Evolutionary conservation across 2,888 invertebrate genomes (phyloP).

Genomic region (Punctoribates punctum): DNA sequence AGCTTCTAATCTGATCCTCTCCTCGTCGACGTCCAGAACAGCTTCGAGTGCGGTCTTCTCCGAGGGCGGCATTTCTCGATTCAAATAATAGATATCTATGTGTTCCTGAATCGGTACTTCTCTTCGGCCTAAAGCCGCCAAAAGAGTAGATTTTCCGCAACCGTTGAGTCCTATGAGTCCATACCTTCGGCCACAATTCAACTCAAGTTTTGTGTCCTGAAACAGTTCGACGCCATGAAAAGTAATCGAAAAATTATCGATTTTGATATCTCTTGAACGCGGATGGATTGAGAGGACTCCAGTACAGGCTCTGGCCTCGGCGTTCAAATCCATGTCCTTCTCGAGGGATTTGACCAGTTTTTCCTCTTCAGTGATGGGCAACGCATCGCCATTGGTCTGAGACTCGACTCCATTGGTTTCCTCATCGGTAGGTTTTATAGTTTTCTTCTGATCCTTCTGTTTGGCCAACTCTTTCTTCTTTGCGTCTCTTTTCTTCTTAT

Average conservation of each 20-base stretch:
- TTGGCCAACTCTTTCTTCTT: conserved; percentile 94
- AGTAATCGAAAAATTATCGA: conserved; percentile 91
- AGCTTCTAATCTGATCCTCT: conserved; percentile 81
- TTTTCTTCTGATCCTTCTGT: conserved; percentile 56
- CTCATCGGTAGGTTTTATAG: conserved; percentile 49
- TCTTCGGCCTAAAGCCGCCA: conserved; percentile 84
- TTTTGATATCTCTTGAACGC: conserved; percentile 91
- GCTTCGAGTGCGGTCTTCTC: conserved; percentile 91
- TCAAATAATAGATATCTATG: conserved; percentile 95
- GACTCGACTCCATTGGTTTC: conserved; percentile 45
- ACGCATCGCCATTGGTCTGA: conserved; percentile 49
- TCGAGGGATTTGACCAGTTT: conserved; percentile 80
- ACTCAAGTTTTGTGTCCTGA: conserved; percentile 89
- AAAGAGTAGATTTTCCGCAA: conserved; percentile 92
- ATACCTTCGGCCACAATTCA: conserved; percentile 95
- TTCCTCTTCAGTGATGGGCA: conserved; percentile 66
- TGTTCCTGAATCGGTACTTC: conserved; percentile 93
- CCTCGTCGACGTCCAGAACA: conserved; percentile 98
- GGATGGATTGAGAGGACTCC: conserved; percentile 93
- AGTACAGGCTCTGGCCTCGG: conserved; percentile 88
- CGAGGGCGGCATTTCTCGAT: conserved; percentile 96
- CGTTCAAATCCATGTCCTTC: conserved; percentile 83
- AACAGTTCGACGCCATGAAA: conserved; percentile 96
- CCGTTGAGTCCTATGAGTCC: conserved; percentile 97
- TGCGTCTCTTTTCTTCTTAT: conserved; percentile 95